Evolutionary conservation across 1,140 invertebrate species (phyloP), one percentile per base, ranked within the genome.

Genomic region (Diabrotica undecimpunctata): DNA sequence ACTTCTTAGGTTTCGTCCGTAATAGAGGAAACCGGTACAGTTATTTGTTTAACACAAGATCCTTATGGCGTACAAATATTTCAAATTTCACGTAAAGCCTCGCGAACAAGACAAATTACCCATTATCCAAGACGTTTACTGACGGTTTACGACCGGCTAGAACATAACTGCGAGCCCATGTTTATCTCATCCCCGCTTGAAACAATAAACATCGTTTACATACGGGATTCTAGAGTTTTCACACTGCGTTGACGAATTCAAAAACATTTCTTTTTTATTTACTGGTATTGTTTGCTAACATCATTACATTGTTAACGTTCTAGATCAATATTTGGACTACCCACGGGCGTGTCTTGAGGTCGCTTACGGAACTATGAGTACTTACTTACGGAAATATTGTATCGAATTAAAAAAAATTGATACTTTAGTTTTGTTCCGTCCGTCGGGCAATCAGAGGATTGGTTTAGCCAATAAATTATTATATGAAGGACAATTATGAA

Each of bases 161-260:
- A 25, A 25, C 25, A 25, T 25, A 25, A 25, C 25, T 46, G 41
- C n/a, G n/a, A 5, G 41, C 41, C 8, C 41, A 46, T 46, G 6
- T 46, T 46, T n/a, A n/a, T 46, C 8, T 46, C 41, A 46, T 8
- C 41, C 8, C 5, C 2, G 41, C 41, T 46, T 46, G 6, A 46
- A 46, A 46, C 41, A 46, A 46, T 46, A 46, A 46, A 46, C 41
- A 10, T n/a, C 41, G 41, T 46, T 46, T 46, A 46, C 41, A 46
- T 46, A 10, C 41, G 8, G n/a, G n/a, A 46, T 46, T 46, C 41
- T 46, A 46, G 41, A 46, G 8, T 46, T 46, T 46, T 46, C 41
- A 46, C 41, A 46, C 41, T 46, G 3, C n/a, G 6, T 46, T 46
- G 41, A 46, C 41, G 41, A 46, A 46, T 46, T 46, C 41, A 46